Conservation (phyloP, 2,888 invertebrate genomes). For the Agrotis puta region DNA sequence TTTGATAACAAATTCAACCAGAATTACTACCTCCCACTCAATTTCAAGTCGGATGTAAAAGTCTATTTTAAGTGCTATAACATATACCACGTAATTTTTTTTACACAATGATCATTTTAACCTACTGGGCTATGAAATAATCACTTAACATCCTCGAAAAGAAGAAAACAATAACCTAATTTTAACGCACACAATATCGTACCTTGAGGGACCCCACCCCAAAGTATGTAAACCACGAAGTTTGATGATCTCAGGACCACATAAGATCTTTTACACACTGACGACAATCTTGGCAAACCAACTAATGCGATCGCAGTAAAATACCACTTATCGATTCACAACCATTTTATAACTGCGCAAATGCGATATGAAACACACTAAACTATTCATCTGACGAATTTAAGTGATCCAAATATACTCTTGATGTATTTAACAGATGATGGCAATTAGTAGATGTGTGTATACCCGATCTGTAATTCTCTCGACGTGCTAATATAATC, state of each 20-base stretch:
- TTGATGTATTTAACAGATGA: constrained; percentile 44
- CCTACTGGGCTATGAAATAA: too few species aligned
- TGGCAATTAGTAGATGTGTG: constrained; percentile 48
- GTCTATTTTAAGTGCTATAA: not conserved
- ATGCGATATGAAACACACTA: constrained; percentile 35
- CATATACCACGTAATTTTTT: too few species aligned
- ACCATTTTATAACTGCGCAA: constrained; percentile 49
- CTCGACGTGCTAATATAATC: constrained; percentile 49
- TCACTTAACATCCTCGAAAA: too few species aligned
- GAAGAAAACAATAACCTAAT: too few species aligned
- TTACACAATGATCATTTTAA: too few species aligned
- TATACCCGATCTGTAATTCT: constrained; percentile 44
- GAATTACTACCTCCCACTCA: not conserved
- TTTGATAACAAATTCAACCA: not conserved
- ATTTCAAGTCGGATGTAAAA: not conserved
- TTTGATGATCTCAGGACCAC: constrained; percentile 10
- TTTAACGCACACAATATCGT: not conserved
- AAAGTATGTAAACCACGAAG: not conserved
- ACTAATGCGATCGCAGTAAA: constrained; percentile 35
- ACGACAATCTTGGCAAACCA: constrained; percentile 41
- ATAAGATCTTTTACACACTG: not conserved
- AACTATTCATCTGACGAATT: constrained; percentile 48
- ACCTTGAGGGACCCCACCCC: not conserved
- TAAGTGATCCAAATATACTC: constrained; percentile 51
- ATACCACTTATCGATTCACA: constrained; percentile 35